Evolutionary conservation across 2,888 invertebrate species (phyloP), one percentile per base, ranked within the genome.

Genomic region (Noctua fimbriata): DNA sequence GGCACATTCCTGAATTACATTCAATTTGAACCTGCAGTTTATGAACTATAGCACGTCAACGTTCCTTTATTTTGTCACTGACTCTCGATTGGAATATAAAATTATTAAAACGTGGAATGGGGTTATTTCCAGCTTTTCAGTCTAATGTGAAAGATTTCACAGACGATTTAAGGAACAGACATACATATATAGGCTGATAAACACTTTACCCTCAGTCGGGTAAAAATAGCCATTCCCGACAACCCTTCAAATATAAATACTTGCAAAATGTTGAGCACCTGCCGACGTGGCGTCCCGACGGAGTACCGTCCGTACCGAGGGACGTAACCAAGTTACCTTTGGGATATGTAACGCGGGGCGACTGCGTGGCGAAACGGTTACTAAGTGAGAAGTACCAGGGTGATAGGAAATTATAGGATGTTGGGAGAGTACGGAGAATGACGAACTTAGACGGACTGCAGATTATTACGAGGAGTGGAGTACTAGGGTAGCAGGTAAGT

Each of bases 261-360:
- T 36, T 49, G 55, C 55, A 76, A 73, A 74, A 73, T n/a, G 58
- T 60, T 18, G 36, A 69, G 28, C 41, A 83, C 73, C 87, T 76
- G 84, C 75, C 63, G 70, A 85, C 78, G 69, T 55, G 76, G 67
- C 72, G 58, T 52, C 73, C 58, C 73, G n/a, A 9, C 36, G 73
- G 70, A 55, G 58, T 41, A 18, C n/a, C n/a, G n/a, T n/a, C n/a
- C n/a, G n/a, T n/a, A n/a, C n/a, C 47, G 52, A 41, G 63, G 36
- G 67, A 55, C 69, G 63, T 84, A 82, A 86, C 32, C 7, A 32
- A 72, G 83, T 84, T 83, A 84, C 24, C 28, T 65, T 36, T 32
- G 75, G 58, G 73, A 81, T 49, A 44, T 58, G 82, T 47, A 32
- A 41, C 60, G 47, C 72, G 74, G 58, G 49, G 49, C 44, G 83